Conservation (phyloP, 2,797 vertebrate species). For the Staurois parvus region DNA sequence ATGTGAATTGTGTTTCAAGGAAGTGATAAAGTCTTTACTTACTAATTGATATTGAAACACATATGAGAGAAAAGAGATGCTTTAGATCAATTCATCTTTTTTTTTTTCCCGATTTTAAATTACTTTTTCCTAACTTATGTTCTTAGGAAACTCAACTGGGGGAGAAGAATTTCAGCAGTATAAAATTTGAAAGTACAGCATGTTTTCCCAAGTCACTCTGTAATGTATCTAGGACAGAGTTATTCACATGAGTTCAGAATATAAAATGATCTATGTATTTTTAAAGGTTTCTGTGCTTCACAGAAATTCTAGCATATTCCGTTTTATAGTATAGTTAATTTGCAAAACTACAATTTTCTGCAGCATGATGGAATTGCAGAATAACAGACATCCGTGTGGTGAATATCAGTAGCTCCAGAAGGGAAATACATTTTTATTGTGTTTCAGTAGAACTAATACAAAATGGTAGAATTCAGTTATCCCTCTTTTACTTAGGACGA, state of each 20-base stretch:
- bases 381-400: not conserved
- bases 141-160: constrained; percentile 4
- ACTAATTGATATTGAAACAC: constrained; percentile 25
- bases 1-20: not conserved
- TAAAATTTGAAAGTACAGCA: constrained; percentile 21
- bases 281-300: constrained; percentile 10
- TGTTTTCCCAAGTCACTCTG: constrained; percentile 37
- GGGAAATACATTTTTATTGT: not conserved
- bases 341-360: not conserved
- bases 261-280: constrained; percentile 45
- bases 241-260: constrained; percentile 29
- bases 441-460: not conserved
- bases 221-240: constrained; percentile 50
- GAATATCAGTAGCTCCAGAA: not conserved
- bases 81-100: constrained; percentile 22
- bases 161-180: not conserved
- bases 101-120: constrained; percentile 18
- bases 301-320: not conserved
- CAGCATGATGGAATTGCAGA: not conserved
- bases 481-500: not conserved
- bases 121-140: constrained; percentile 24
- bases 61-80: constrained; percentile 5
- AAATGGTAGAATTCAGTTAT: not conserved
- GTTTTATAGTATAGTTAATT: constrained; percentile 2
- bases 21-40: not conserved